phyloP scores from a whole-genome alignment of 2,888 invertebrate species.

The Branchellion lobata region DNA sequence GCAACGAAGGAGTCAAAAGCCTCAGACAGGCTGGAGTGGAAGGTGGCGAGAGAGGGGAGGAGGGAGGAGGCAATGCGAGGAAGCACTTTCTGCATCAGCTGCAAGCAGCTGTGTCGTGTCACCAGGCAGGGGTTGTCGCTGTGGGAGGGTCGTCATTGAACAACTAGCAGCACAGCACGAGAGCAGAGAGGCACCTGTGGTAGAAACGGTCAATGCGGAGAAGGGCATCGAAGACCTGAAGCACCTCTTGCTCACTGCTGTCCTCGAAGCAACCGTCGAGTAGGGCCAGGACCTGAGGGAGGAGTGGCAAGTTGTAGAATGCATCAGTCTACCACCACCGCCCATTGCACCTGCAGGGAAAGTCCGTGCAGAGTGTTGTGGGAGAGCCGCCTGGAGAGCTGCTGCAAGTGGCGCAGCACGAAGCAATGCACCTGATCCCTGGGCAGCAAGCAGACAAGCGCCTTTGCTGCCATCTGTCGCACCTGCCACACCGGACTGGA shows the following conservation, averaged over 20 bases:
- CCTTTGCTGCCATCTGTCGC: conserved; percentile 73
- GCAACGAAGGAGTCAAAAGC: neutral
- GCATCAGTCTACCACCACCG: no score
- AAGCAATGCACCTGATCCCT: conserved; percentile 58
- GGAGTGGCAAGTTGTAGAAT: no score
- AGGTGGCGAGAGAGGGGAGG: no score
- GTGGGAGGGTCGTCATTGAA: neutral
- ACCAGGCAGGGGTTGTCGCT: neutral
- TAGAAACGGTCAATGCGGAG: neutral
- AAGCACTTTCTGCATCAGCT: neutral
- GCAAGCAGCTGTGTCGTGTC: conserved; percentile 2
- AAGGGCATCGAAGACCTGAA: neutral
- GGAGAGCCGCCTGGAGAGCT: neutral
- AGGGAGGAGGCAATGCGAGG: no score
- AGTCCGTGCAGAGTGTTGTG: neutral
- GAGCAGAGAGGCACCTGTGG: neutral
- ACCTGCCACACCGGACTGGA: conserved; percentile 71
- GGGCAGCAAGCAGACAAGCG: conserved; percentile 69
- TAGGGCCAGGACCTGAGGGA: neutral
- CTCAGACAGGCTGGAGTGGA: neutral
- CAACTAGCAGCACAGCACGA: neutral
- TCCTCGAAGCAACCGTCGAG: neutral
- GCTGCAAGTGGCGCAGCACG: conserved; percentile 58
- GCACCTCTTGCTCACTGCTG: neutral
- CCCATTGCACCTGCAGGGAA: conserved; percentile 1